Conservation (phyloP, 2,888 invertebrate genomes). For the Alcis repandata region DNA sequence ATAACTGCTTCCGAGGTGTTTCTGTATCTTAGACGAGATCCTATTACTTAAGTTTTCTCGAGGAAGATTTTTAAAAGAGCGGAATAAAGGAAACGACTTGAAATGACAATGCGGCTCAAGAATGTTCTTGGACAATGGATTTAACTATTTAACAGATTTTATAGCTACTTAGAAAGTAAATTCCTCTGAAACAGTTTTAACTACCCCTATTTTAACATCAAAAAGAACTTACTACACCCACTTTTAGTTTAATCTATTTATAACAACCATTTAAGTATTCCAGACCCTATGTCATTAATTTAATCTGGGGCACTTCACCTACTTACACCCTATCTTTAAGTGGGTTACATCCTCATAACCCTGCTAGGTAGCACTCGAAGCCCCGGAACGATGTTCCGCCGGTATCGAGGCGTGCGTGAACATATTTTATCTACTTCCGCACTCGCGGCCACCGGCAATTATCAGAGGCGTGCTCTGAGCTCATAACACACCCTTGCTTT, state of each 20-base stretch:
- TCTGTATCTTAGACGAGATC: constrained; percentile 44
- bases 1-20: constrained; percentile 47
- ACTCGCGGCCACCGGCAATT: constrained; percentile 72
- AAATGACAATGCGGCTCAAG: constrained; percentile 10
- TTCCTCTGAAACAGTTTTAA: not conserved
- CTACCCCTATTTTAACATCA: not conserved
- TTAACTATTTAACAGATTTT: too few species aligned
- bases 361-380: constrained; percentile 43
- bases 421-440: constrained; percentile 82
- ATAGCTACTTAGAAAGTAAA: too few species aligned
- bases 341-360: constrained; percentile 45
- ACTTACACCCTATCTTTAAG: constrained; percentile 28
- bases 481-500: constrained; percentile 64
- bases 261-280: constrained; percentile 7
- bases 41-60: constrained; percentile 45
- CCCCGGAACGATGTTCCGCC: constrained; percentile 65
- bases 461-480: constrained; percentile 75
- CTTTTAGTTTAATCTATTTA: not conserved
- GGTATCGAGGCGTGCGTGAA: constrained; percentile 81
- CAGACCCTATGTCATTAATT: constrained; percentile 17
- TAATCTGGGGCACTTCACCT: constrained; percentile 25
- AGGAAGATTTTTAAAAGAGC: constrained; percentile 15
- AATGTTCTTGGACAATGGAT: not conserved
- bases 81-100: constrained; percentile 4
- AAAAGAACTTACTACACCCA: not conserved